These are phyloP conservation scores for Ctena decussata DNA, from an alignment of 2,888 invertebrate genomes.

Conservation along the genomic window DNA sequence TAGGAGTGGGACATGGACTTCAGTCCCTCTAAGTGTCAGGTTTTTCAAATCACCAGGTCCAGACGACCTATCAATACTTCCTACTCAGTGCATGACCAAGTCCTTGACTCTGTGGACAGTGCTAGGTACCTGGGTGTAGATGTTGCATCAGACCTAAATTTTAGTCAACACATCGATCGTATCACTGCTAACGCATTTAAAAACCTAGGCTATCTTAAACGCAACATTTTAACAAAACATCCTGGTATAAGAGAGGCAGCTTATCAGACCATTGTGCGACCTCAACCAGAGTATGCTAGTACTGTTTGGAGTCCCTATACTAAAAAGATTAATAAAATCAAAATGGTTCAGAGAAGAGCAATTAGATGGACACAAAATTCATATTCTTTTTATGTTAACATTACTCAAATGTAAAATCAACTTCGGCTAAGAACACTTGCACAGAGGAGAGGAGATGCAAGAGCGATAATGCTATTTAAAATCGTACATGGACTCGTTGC, in stretches of 20 bases:
- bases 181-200: not conserved
- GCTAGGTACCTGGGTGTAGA: slow-evolving; percentile 28
- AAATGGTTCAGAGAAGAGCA: not conserved
- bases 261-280: not conserved
- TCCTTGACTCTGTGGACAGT: slow-evolving; percentile 2
- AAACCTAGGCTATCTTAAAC: not conserved
- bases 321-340: no score
- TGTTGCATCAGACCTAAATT: not conserved
- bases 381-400: not conserved
- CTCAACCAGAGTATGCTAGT: not conserved
- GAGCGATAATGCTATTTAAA: not conserved
- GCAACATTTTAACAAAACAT: not conserved
- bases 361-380: not conserved
- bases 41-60: slow-evolving; percentile 27
- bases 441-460: slow-evolving; percentile 6
- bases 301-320: not conserved
- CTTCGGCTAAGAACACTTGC: not conserved
- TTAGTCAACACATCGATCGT: not conserved
- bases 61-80: not conserved
- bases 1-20: slow-evolving; percentile 41
- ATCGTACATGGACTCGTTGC: not conserved
- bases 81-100: not conserved
- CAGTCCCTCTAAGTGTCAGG: slow-evolving; percentile 21
- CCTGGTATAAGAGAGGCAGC: not conserved
- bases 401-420: not conserved